Evolutionary conservation across 1,140 invertebrate species (phyloP).

Genomic region (Hermetia illucens): DNA sequence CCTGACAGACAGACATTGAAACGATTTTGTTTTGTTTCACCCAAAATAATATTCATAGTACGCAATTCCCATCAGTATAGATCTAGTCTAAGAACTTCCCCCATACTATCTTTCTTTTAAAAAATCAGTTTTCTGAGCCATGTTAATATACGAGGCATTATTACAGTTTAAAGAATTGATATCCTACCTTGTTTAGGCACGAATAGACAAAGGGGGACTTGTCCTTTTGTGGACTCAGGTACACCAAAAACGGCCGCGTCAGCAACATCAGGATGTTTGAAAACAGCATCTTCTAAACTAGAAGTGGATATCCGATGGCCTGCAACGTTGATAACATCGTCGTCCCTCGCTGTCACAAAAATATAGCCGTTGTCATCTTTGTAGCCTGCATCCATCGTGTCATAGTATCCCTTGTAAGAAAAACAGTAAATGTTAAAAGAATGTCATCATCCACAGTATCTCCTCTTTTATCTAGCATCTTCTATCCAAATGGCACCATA

Average conservation of each 20-base stretch:
- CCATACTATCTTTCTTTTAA: no score
- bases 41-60: no score
- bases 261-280: constrained; percentile 64
- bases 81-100: no score
- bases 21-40: no score
- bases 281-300: constrained; percentile 75
- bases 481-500: no score
- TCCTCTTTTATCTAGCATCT: no score
- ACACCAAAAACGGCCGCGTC: constrained; percentile 82
- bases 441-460: no score
- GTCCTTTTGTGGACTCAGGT: constrained; percentile 76
- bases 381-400: constrained; percentile 89
- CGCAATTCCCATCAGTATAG: no score
- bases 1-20: no score
- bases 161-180: constrained; percentile 7
- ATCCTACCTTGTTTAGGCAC: constrained; percentile 45
- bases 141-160: not conserved
- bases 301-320: constrained; percentile 80
- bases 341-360: constrained; percentile 75
- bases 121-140: constrained; percentile 8
- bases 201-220: constrained; percentile 77
- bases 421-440: not conserved
- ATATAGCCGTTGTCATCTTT: constrained; percentile 71
- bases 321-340: constrained; percentile 94
- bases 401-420: constrained; percentile 70